Conservation (phyloP, 2,888 invertebrate species). For the Leptarthrus brevirostris region DNA sequence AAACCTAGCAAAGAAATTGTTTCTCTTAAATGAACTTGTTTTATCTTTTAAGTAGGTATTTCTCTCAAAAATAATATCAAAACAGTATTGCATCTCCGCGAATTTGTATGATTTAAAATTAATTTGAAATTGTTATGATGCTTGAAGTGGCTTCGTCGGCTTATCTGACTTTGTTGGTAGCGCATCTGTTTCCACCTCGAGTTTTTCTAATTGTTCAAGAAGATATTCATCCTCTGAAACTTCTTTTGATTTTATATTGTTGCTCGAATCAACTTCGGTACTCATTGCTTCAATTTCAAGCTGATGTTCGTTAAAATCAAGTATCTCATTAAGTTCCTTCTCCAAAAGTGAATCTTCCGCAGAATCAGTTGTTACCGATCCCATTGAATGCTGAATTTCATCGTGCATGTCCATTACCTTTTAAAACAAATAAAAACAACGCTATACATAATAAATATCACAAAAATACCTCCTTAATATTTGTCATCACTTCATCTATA, state of each 20-base stretch:
- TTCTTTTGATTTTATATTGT: not conserved
- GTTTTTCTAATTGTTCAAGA: constrained; percentile 22
- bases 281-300: not conserved
- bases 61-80: too few species aligned
- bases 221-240: not conserved
- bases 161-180: not conserved
- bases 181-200: not conserved
- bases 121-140: not conserved
- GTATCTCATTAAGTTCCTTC: constrained; percentile 73
- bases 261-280: not conserved
- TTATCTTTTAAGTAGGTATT: too few species aligned
- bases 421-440: not conserved
- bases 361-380: constrained; percentile 67
- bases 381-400: constrained; percentile 70
- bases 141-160: not conserved
- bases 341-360: constrained; percentile 75
- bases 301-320: constrained; percentile 59
- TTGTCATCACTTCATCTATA: constrained; percentile 78
- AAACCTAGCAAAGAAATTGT: too few species aligned
- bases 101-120: too few species aligned
- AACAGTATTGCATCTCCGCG: too few species aligned
- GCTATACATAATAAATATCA: constrained; percentile 18
- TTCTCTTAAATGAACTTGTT: too few species aligned
- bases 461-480: constrained; percentile 75
- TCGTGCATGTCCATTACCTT: constrained; percentile 66